These are phyloP conservation scores for Sepioteuthis lessoniana DNA, from an alignment of 2,888 invertebrate species.

Conservation along the genomic window DNA sequence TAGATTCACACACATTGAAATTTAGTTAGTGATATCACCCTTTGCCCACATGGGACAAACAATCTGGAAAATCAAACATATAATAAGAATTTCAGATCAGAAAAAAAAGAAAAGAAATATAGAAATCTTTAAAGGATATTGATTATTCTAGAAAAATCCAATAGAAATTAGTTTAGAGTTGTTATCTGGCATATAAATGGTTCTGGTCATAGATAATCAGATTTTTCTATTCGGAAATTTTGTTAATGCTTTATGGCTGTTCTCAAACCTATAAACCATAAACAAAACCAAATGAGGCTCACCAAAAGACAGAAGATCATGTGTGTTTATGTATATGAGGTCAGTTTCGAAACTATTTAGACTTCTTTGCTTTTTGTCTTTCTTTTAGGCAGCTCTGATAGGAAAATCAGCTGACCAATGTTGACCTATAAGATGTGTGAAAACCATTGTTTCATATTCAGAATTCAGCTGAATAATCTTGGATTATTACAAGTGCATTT, in stretches of 20 bases:
- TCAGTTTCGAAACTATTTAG: no score
- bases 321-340: background rate
- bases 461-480: no score
- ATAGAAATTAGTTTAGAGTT: background rate
- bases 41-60: background rate
- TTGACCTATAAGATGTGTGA: no score
- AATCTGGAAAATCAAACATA: background rate
- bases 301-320: background rate
- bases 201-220: background rate
- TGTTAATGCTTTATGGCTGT: background rate
- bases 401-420: no score
- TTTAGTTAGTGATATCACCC: background rate
- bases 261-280: background rate
- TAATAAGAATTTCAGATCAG: background rate
- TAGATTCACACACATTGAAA: background rate
- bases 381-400: no score
- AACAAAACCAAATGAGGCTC: background rate
- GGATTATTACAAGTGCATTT: no score
- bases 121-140: background rate
- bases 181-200: constrained; percentile 4
- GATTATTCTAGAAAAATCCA: background rate
- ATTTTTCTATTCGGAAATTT: background rate
- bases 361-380: no score
- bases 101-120: background rate
- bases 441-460: no score